Evolutionary conservation across 53 echinoderm and acorn worm species (phyloP), one percentile per base, ranked within the genome.

Genomic region (Henricia sp.): DNA sequence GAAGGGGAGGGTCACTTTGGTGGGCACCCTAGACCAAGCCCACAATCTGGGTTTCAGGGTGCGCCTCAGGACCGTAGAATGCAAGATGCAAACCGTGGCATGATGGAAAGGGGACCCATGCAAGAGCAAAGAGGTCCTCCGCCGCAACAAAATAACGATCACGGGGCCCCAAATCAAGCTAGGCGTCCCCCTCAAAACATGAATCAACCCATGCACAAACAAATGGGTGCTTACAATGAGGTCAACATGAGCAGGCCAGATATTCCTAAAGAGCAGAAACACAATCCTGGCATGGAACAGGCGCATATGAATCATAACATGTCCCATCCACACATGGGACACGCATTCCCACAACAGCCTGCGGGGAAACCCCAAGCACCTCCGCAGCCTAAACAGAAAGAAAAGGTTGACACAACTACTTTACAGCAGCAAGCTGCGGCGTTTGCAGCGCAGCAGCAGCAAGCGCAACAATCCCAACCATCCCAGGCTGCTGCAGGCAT

Each of bases 361-460:
- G n/a, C n/a, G n/a, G n/a, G n/a, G n/a, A n/a, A n/a, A n/a, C n/a
- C n/a, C n/a, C n/a, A 8, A 46, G 48, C 8, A 67, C 4, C 26
- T 20, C 46, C 41, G 28, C 77, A 20, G 26, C 42, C 77, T 37
- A 77, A 77, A 43, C 77, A 58, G 43, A 39, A 56, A 20, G 56
- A 21, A 9, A 77, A 77, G 43, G 59, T 77, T 77, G 77, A 77
- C 37, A 77, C 77, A 42, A 77, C 59, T 20, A 59, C 77, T 28
- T 29, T 77, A 43, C 77, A 77, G 77, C 77, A 77, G n/a, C 77
- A 77, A 44, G 77, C 77, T 26, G 60, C 59, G 60, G 77, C 77
- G 17, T 77, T 77, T 77, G 77, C 85, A 35, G 85, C 85, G 11
- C 77, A 77, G 23, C 83, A 88, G 71, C 83, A 88, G 71, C 88